These are phyloP conservation scores for Drosophila cardini DNA, from an alignment of 1,140 invertebrate species.

Conservation along the genomic window DNA sequence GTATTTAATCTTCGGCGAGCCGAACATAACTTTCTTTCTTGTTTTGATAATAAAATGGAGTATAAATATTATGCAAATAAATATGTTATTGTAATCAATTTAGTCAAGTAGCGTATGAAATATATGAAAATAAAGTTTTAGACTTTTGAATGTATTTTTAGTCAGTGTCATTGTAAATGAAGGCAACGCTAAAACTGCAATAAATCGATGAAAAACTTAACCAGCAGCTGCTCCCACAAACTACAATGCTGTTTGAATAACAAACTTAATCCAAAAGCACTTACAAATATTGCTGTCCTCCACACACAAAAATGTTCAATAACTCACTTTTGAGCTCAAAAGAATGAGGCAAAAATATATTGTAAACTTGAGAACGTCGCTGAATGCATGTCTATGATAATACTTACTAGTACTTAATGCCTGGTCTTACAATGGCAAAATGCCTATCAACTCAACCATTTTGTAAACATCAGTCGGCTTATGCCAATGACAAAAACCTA, in stretches of 20 bases:
- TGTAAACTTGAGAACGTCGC: slow-evolving; percentile 5
- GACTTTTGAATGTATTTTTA: no score
- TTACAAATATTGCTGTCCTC: slow-evolving; percentile 17
- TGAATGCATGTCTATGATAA: slow-evolving; percentile 40
- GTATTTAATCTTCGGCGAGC: no score
- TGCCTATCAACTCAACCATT: slow-evolving; percentile 64
- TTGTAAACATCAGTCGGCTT: slow-evolving; percentile 65
- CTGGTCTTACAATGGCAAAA: slow-evolving; percentile 48
- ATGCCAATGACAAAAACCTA: slow-evolving; percentile 43
- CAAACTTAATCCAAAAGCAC: neutral
- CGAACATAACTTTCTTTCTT: no score
- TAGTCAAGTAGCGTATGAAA: neutral
- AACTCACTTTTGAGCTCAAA: slow-evolving; percentile 33
- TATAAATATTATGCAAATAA: no score
- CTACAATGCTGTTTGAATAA: neutral
- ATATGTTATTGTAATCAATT: no score
- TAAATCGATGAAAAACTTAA: neutral
- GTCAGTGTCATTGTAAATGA: no score
- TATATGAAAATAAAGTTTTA: neutral
- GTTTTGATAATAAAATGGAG: no score
- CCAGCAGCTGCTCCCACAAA: neutral
- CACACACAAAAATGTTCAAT: slow-evolving; percentile 13
- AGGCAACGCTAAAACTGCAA: neutral
- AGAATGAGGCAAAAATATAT: neutral
- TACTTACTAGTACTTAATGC: slow-evolving; percentile 49